These are phyloP conservation scores for Plutella xylostella DNA, from an alignment of 2,888 invertebrate genomes.

Conservation along the genomic window DNA sequence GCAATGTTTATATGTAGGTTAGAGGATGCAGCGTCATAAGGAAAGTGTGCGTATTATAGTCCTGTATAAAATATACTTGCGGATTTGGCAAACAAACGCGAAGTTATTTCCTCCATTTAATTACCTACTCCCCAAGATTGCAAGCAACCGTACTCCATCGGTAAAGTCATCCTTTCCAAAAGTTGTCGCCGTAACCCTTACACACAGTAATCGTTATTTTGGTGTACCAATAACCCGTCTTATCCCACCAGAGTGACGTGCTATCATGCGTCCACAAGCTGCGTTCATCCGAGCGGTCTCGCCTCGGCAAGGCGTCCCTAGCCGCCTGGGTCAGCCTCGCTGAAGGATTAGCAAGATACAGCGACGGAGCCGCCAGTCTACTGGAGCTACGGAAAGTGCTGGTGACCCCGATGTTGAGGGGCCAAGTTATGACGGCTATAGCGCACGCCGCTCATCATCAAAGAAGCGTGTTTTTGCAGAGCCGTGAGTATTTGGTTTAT, in stretches of 20 bases:
- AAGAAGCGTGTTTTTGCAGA: slow-evolving; percentile 35
- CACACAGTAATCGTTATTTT: too few species aligned
- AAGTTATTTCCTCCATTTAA: background rate
- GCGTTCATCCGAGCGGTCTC: slow-evolving; percentile 25
- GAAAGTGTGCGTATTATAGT: too few species aligned
- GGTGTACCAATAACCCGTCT: too few species aligned
- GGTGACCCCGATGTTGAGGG: slow-evolving; percentile 25
- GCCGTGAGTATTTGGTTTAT: slow-evolving; percentile 29
- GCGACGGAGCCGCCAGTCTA: slow-evolving; percentile 32
- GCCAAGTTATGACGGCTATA: slow-evolving; percentile 37
- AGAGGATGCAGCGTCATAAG: too few species aligned
- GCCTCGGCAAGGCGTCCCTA: slow-evolving; percentile 18
- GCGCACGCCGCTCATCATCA: slow-evolving; percentile 51
- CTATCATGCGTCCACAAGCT: slow-evolving; percentile 30
- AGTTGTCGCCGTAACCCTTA: too few species aligned
- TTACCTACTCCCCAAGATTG: too few species aligned
- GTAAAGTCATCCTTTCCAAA: too few species aligned
- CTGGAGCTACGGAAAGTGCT: slow-evolving; percentile 24
- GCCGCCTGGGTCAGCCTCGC: slow-evolving; percentile 28
- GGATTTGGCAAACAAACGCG: too few species aligned
- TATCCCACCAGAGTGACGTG: slow-evolving; percentile 39
- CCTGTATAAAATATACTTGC: too few species aligned
- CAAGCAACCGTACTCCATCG: too few species aligned
- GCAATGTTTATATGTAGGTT: too few species aligned
- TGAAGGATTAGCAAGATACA: slow-evolving; percentile 21